These are phyloP conservation scores for Brachyhypopomus occidentalis DNA, from an alignment of 2,113 vertebrate genomes.

Conservation along the genomic window DNA sequence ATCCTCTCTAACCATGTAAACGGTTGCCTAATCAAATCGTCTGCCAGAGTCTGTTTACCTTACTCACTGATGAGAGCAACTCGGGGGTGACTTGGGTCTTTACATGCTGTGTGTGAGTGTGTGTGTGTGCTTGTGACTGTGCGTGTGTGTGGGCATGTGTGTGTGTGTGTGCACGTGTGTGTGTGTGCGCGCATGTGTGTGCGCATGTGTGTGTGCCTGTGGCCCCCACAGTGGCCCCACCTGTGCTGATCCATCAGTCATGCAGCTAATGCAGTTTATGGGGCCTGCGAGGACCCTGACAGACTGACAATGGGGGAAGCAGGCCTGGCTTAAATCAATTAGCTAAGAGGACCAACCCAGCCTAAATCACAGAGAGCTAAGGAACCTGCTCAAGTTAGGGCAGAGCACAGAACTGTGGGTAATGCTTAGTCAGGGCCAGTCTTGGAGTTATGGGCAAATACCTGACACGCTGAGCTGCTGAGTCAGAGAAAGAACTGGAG, in stretches of 20 bases:
- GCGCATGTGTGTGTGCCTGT: background rate
- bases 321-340: constrained; percentile 72
- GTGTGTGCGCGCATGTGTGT: background rate
- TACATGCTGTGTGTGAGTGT: background rate
- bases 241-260: constrained; percentile 58
- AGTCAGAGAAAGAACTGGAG: background rate
- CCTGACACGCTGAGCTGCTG: background rate
- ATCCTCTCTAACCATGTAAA: constrained; percentile 57
- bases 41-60: constrained; percentile 38
- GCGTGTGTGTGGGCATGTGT: constrained; percentile 8
- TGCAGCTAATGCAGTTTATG: constrained; percentile 68
- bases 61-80: constrained; percentile 7
- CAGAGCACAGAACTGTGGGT: background rate
- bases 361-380: constrained; percentile 65
- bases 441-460: constrained; percentile 40
- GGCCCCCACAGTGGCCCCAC: constrained; percentile 49
- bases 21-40: constrained; percentile 54
- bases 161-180: background rate
- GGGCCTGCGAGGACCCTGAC: constrained; percentile 62
- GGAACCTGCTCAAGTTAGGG: background rate
- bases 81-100: background rate
- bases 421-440: constrained; percentile 55
- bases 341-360: constrained; percentile 74
- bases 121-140: background rate
- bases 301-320: constrained; percentile 66